phyloP scores from a whole-genome alignment of 2,797 vertebrate species.

The Cirrhinus mrigala region DNA sequence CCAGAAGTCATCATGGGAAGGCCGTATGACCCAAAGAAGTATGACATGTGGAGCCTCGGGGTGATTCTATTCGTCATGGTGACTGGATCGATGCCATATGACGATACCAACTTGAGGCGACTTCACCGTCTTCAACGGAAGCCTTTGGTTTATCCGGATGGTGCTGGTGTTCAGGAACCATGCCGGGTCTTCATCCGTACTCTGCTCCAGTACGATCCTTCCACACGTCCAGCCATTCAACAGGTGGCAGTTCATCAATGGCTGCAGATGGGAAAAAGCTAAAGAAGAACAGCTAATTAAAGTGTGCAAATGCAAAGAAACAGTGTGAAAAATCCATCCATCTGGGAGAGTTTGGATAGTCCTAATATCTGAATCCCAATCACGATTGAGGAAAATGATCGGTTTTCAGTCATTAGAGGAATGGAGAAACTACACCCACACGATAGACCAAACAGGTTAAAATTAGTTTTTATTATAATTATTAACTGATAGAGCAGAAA shows the following conservation, averaged over 20 bases:
- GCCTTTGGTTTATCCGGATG: slow-evolving; percentile 73
- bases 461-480: slow-evolving; percentile 84
- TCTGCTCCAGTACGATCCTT: slow-evolving; percentile 75
- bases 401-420: neutral
- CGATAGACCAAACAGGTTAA: slow-evolving; percentile 75
- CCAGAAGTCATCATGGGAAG: slow-evolving; percentile 79
- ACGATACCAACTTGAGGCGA: slow-evolving; percentile 70
- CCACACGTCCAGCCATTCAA: slow-evolving; percentile 67
- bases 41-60: slow-evolving; percentile 81
- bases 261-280: slow-evolving; percentile 67
- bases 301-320: neutral
- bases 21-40: slow-evolving; percentile 81
- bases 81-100: slow-evolving; percentile 78
- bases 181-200: slow-evolving; percentile 74
- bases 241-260: slow-evolving; percentile 77
- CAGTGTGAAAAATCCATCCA: neutral
- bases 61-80: slow-evolving; percentile 84
- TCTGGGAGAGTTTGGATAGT: neutral
- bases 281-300: neutral
- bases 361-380: neutral
- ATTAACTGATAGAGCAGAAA: slow-evolving; percentile 80
- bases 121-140: slow-evolving; percentile 75
- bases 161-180: slow-evolving; percentile 66
- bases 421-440: slow-evolving; percentile 59
- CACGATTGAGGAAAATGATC: neutral